These are phyloP conservation scores for Chloebia gouldiae DNA, from an alignment of 2,113 vertebrate species.

Conservation along the genomic window DNA sequence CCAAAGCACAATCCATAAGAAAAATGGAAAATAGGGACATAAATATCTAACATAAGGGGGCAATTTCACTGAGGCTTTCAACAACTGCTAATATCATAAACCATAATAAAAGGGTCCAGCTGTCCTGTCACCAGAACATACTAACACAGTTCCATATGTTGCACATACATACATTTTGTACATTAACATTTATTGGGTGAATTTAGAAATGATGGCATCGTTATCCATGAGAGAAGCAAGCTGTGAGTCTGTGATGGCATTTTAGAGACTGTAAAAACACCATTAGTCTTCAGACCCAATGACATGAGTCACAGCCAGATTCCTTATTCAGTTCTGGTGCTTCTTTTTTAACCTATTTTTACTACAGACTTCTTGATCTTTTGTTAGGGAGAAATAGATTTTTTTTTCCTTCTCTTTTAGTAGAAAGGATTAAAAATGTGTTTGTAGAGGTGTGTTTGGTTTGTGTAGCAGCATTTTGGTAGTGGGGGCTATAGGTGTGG, in stretches of 20 bases:
- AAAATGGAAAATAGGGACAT: neutral
- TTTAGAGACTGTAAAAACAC: neutral
- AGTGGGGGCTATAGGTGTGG: neutral
- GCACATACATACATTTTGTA: neutral
- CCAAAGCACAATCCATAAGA: neutral
- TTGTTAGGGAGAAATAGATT: neutral
- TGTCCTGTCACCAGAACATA: neutral
- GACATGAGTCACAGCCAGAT: neutral
- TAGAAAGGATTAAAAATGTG: neutral
- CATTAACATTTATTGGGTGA: neutral
- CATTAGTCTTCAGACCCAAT: neutral
- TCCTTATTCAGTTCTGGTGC: neutral
- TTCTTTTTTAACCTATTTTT: neutral
- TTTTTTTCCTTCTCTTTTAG: neutral
- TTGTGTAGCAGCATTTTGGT: neutral
- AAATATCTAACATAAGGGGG: neutral
- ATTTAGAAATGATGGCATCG: neutral
- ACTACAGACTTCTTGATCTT: neutral
- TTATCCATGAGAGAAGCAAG: neutral
- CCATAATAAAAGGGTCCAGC: neutral
- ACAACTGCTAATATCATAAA: neutral
- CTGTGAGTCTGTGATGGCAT: neutral
- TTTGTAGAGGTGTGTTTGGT: neutral
- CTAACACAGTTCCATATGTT: neutral
- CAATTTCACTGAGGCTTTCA: neutral